These are phyloP conservation scores for Neopipo cinnamomea DNA, from an alignment of 2,113 vertebrate genomes.

Conservation along the genomic window DNA sequence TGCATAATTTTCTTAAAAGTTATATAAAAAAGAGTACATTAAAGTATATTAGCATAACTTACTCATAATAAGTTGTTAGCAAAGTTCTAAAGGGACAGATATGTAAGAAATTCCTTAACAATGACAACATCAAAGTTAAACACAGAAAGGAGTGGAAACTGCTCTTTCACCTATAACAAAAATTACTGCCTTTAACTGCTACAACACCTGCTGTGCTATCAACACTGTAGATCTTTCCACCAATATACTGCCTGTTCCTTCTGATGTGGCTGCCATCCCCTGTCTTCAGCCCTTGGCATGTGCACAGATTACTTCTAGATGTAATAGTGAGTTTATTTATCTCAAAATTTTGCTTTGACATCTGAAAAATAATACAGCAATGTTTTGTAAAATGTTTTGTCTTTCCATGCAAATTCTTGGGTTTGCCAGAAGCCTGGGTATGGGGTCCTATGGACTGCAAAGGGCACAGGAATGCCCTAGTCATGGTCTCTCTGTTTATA, in stretches of 20 bases:
- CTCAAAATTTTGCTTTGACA: background rate
- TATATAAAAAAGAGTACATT: background rate
- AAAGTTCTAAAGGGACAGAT: background rate
- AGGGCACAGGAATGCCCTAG: background rate
- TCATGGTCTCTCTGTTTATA: background rate
- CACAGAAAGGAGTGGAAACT: background rate
- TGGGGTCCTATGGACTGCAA: background rate
- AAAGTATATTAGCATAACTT: background rate
- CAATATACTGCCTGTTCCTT: background rate
- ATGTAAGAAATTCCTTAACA: background rate
- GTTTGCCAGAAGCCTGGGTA: background rate
- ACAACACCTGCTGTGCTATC: background rate
- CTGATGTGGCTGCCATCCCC: background rate
- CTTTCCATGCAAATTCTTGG: background rate
- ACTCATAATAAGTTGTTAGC: background rate
- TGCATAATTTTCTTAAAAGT: background rate
- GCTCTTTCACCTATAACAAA: background rate
- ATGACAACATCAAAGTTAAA: background rate
- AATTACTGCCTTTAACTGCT: background rate
- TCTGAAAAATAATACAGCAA: background rate
- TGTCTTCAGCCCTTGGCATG: background rate
- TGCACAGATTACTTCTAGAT: background rate
- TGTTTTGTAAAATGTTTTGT: accelerated
- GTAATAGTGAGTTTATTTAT: background rate
- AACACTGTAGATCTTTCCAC: background rate